These are phyloP conservation scores for Diogma glabrata DNA, from an alignment of 2,888 invertebrate genomes.

Conservation along the genomic window DNA sequence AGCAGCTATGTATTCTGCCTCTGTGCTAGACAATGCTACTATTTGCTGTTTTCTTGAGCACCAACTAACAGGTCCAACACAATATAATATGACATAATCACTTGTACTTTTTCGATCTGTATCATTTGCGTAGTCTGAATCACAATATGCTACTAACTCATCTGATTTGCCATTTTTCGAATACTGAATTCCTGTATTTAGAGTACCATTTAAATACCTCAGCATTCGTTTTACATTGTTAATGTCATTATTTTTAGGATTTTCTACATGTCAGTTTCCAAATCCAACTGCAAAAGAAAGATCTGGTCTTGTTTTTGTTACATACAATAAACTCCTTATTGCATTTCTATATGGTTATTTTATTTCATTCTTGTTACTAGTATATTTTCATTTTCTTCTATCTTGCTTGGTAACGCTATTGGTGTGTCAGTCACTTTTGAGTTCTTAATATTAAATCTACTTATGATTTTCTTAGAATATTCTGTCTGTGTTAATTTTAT, in stretches of 20 bases:
- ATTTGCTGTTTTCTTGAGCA: constrained; percentile 15
- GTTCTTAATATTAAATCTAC: not conserved
- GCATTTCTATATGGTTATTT: not conserved
- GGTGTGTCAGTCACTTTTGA: not conserved
- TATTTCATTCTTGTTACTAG: not conserved
- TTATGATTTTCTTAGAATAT: not conserved
- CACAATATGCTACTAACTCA: not conserved
- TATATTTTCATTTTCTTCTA: not conserved
- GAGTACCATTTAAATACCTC: not conserved
- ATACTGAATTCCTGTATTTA: not conserved
- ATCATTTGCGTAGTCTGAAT: constrained; percentile 4
- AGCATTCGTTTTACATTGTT: not conserved
- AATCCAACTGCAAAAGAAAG: not conserved
- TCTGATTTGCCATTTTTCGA: not conserved
- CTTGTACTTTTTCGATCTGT: constrained; percentile 17
- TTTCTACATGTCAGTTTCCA: not conserved
- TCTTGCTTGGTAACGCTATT: not conserved
- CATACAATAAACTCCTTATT: not conserved
- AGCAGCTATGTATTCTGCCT: constrained; percentile 14
- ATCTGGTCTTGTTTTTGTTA: not conserved
- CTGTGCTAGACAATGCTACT: constrained; percentile 15
- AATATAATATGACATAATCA: constrained; percentile 14
- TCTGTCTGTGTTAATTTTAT: not conserved
- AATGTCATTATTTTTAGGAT: not conserved
- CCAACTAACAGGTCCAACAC: constrained; percentile 13